A percentile compares a stretch with the other conserved stretches of the same genome.
phyloP scores from a whole-genome alignment of 92 coral and sea anemone genomes.

The Palythoa heliodiscus region DNA sequence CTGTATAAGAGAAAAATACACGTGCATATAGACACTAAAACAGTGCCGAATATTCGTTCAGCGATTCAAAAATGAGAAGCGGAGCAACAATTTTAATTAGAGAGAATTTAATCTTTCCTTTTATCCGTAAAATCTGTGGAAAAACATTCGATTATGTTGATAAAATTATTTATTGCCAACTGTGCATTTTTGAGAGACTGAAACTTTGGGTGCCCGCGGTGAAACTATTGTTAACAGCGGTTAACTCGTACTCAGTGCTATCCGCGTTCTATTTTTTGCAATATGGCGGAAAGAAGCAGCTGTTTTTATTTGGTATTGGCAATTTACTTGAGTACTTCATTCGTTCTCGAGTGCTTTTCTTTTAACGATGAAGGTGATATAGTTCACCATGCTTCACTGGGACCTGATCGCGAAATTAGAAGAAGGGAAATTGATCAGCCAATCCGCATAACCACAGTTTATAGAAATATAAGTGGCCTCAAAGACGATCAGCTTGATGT shows the following conservation, averaged over 20 bases:
- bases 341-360: conserved; percentile 31
- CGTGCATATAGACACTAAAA: no score
- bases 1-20: no score
- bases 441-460: conserved; percentile 69
- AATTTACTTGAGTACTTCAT: conserved; percentile 26
- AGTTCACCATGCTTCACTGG: conserved; percentile 69
- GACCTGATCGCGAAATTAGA: conserved; percentile 55
- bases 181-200: conserved; percentile 22
- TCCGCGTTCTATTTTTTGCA: conserved; percentile 6
- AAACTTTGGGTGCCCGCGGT: background rate
- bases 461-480: conserved; percentile 63
- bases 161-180: background rate
- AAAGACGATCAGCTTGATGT: conserved; percentile 30
- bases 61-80: no score
- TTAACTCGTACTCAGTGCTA: conserved; percentile 2
- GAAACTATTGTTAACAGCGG: conserved; percentile 13
- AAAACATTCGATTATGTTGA: no score
- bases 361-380: conserved; percentile 78
- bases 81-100: no score
- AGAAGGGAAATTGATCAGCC: conserved; percentile 76
- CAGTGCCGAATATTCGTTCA: no score
- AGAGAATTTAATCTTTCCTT: no score
- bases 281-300: conserved; percentile 59
- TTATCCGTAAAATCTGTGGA: no score
- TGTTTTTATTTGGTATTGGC: conserved; percentile 38